phyloP scores from a whole-genome alignment of 2,113 vertebrate genomes.

The Pterocles gutturalis region DNA sequence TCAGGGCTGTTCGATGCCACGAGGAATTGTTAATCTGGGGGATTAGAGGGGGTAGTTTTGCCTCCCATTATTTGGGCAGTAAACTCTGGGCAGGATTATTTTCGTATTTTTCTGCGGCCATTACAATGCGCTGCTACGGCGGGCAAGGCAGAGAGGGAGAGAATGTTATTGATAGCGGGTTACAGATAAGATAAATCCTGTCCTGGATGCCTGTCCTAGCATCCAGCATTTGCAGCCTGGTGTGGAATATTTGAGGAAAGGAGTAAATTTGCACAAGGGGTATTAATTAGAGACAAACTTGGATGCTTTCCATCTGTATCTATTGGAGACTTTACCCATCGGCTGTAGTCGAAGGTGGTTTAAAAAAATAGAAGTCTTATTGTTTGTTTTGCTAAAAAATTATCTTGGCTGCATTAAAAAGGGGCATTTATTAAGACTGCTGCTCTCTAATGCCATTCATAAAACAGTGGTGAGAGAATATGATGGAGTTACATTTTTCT shows the following conservation, averaged over 20 bases:
- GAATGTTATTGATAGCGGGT: constrained; percentile 75
- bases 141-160: constrained; percentile 73
- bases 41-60: constrained; percentile 55
- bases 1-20: constrained; percentile 29
- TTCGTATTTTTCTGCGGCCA: constrained; percentile 71
- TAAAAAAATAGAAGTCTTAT: neutral
- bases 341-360: constrained; percentile 30
- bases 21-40: constrained; percentile 62
- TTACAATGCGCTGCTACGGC: constrained; percentile 64
- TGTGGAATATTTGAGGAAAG: constrained; percentile 88
- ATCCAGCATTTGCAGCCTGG: constrained; percentile 71
- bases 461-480: constrained; percentile 4
- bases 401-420: constrained; percentile 4
- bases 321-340: constrained; percentile 71
- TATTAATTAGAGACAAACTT: constrained; percentile 85
- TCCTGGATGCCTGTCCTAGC: constrained; percentile 70
- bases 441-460: constrained; percentile 65
- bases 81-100: constrained; percentile 75
- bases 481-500: constrained; percentile 69
- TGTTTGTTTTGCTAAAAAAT: constrained; percentile 65
- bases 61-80: constrained; percentile 78
- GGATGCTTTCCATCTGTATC: constrained; percentile 83
- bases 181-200: constrained; percentile 79
- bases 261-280: constrained; percentile 84
- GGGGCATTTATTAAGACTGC: constrained; percentile 17